These are phyloP conservation scores for Bruchidius siliquastri DNA, from an alignment of 2,888 invertebrate species.

Conservation along the genomic window DNA sequence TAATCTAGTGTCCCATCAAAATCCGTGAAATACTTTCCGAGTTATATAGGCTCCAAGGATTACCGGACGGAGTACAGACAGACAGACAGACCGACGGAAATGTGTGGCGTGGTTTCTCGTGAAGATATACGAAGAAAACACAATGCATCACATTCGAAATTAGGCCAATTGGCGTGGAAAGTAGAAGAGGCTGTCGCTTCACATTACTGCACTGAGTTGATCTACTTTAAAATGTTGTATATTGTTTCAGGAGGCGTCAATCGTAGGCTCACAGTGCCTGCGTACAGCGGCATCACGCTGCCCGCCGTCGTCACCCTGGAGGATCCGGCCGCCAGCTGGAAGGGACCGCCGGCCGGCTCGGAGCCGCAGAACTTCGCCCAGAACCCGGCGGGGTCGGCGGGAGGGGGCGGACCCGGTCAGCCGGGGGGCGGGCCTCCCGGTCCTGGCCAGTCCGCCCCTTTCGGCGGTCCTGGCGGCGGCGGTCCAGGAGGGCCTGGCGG, in stretches of 20 bases:
- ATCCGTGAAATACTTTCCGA: no score
- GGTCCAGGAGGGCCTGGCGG: conserved; percentile 46
- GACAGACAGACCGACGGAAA: no score
- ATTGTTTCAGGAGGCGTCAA: conserved; percentile 62
- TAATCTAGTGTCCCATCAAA: no score
- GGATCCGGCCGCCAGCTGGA: conserved; percentile 74
- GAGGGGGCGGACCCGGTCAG: conserved; percentile 52
- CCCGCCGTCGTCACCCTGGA: conserved; percentile 72
- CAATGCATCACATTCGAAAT: no score
- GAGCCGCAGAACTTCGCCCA: conserved; percentile 61
- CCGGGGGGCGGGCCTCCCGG: conserved; percentile 64
- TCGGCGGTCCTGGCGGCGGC: conserved; percentile 58
- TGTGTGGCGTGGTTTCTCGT: no score
- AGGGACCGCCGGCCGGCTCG: conserved; percentile 66
- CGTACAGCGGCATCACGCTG: conserved; percentile 52
- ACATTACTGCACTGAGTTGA: no score
- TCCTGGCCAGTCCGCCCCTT: conserved; percentile 51
- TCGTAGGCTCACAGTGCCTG: conserved; percentile 64
- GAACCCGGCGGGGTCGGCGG: conserved; percentile 53
- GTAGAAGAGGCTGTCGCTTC: no score
- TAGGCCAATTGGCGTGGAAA: no score
- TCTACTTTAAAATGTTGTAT: no score
- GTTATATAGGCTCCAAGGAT: no score
- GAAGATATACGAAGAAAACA: no score
- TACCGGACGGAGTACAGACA: no score